Base-by-base conservation (phyloP, 2,888 invertebrate genomes). In the Nemoura dubitans region DNA sequence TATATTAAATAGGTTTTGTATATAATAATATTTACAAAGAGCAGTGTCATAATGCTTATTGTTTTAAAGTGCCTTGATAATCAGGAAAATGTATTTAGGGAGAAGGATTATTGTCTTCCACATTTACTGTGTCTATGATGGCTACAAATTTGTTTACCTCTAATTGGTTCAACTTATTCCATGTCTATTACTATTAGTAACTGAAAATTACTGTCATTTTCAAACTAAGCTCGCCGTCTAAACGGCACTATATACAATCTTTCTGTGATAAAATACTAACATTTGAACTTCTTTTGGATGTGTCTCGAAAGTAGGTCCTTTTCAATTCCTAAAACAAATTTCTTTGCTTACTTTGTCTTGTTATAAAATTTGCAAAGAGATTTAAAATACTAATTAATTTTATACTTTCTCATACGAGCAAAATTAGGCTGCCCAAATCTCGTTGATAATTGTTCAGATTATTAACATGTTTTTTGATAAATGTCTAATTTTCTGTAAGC, bases 371-470 rank as follows among this genome's bases (percentile, higher is more conserved):
- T 36, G 83, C 36, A 30, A 83, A 83, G 83, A 36, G 83, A 83
- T 83, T 83, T 43, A 83, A 42, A 42, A 83, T 26, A 42, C 30
- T 42, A 25, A 42, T 21, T 36, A 25, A 83, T 42, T 42, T 28
- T 82, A 43, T 83, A 30, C 36, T 30, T 43, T 42, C 36, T 42
- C 26, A n/a, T 36, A 21, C 26, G 6, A 36, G 36, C 26, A 83
- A 83, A 16, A n/a, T 85, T 78, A 0, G 77, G 25, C 43, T 85
- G 28, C 76, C 27, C 80, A 83, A 59, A 85, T 84, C 87, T 87
- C 85, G 81, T 82, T 82, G 36, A 85, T 85, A 87, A 87, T 87
- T 80, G 42, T 85, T 26, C 16, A n/a, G 78, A 86, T 86, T 87
- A 87, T 85, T 85, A 77, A 26, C 80, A 85, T 85, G 29, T 84